Evolutionary conservation across 1,140 invertebrate species (phyloP).

Genomic region (Diabrotica undecimpunctata): DNA sequence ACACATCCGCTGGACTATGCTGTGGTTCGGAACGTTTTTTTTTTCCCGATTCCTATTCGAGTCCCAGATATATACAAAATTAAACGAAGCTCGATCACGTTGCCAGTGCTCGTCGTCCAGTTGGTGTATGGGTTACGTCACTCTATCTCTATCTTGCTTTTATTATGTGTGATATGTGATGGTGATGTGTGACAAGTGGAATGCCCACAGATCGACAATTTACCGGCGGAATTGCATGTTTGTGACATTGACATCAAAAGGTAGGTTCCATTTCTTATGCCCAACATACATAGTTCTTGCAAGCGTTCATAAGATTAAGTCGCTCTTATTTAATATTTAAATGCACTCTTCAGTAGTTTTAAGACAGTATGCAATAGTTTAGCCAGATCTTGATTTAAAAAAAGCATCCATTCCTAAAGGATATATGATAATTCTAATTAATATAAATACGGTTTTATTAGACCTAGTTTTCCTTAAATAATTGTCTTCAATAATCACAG

Average conservation of each 20-base stretch:
- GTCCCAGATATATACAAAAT: constrained; percentile 2
- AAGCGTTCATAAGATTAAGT: no score
- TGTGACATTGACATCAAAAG: not conserved
- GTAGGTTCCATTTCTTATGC: not conserved
- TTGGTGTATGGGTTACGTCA: constrained; percentile 1
- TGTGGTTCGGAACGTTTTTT: not conserved
- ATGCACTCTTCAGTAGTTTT: no score
- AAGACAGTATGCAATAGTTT: no score
- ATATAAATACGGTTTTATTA: no score
- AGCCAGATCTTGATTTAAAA: no score
- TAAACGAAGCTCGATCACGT: not conserved
- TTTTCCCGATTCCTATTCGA: not conserved
- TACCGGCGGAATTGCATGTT: not conserved
- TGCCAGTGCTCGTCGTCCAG: not conserved
- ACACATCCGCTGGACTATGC: no score
- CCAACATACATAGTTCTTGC: no score
- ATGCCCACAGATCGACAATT: constrained; percentile 1
- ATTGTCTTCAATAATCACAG: no score
- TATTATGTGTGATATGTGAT: not conserved
- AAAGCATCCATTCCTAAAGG: no score
- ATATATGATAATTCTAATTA: no score
- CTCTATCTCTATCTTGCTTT: not conserved
- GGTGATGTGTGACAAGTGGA: not conserved
- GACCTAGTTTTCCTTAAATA: no score
- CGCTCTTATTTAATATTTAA: no score